Evolutionary conservation across 2,888 invertebrate species (phyloP).

Genomic region (Coelinius sp.): DNA sequence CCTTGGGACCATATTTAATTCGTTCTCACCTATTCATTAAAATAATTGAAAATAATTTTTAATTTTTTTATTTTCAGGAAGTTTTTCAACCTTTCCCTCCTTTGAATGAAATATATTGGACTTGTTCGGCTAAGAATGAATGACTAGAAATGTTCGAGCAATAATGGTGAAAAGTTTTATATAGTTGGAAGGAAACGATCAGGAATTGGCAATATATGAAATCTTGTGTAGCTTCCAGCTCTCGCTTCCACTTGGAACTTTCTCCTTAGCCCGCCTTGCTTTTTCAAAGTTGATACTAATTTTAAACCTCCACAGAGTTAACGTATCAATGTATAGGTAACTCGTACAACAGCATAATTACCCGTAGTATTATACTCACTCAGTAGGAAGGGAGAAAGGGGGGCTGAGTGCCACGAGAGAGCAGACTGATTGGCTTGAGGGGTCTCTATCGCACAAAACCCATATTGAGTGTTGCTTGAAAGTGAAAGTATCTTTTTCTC

Average conservation of each 20-base stretch:
- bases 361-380: slow-evolving; percentile 44
- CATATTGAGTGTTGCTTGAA: slow-evolving; percentile 22
- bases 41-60: slow-evolving; percentile 1
- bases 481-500: slow-evolving; percentile 28
- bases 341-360: slow-evolving; percentile 56
- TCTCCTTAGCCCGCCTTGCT: slow-evolving; percentile 27
- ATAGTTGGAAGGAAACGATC: slow-evolving; percentile 4
- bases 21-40: not conserved
- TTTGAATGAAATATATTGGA: not conserved
- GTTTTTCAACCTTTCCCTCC: not conserved
- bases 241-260: slow-evolving; percentile 32
- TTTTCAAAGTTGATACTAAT: slow-evolving; percentile 47
- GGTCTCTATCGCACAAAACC: not conserved
- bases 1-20: not conserved
- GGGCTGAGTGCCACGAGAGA: not conserved
- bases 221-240: not conserved
- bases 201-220: not conserved
- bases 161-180: slow-evolving; percentile 19
- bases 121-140: slow-evolving; percentile 13
- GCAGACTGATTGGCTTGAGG: slow-evolving; percentile 36
- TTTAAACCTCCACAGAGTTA: slow-evolving; percentile 43
- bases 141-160: not conserved
- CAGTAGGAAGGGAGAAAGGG: not conserved
- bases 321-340: slow-evolving; percentile 20
- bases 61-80: not conserved